phyloP scores from a whole-genome alignment of 2,888 invertebrate genomes.

The Andrena flavipes region DNA sequence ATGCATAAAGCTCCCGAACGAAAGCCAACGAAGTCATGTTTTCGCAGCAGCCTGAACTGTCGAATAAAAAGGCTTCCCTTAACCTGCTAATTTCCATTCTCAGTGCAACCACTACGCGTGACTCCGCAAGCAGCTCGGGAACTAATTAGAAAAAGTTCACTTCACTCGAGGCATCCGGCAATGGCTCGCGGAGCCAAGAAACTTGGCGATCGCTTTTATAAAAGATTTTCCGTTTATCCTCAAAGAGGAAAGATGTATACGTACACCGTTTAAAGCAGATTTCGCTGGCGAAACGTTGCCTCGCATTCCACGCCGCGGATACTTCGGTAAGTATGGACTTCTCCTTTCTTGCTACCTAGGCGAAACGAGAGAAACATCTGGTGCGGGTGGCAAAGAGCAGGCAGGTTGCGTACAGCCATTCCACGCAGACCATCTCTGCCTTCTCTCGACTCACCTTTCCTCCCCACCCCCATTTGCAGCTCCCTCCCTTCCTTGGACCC shows the following conservation, averaged over 20 bases:
- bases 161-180: constrained; percentile 7
- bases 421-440: constrained; percentile 3
- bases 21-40: not conserved
- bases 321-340: constrained; percentile 48
- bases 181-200: not conserved
- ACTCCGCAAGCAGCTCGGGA: constrained; percentile 14
- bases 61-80: not conserved
- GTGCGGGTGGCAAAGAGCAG: constrained; percentile 79
- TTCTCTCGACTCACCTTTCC: constrained; percentile 47
- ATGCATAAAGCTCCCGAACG: not conserved
- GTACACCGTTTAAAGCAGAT: not conserved
- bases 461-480: constrained; percentile 43
- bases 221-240: constrained; percentile 41
- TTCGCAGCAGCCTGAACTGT: not conserved
- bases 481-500: constrained; percentile 52
- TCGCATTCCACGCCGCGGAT: constrained; percentile 33
- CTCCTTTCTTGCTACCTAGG: constrained; percentile 37
- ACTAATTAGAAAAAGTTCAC: constrained; percentile 46
- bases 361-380: constrained; percentile 76
- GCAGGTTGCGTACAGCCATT: constrained; percentile 76
- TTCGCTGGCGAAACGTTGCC: constrained; percentile 10
- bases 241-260: not conserved
- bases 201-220: constrained; percentile 36
- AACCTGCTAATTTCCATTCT: constrained; percentile 34
- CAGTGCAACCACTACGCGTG: constrained; percentile 15